Base-by-base conservation (phyloP, 2,113 vertebrate species). In the Smithornis capensis region DNA sequence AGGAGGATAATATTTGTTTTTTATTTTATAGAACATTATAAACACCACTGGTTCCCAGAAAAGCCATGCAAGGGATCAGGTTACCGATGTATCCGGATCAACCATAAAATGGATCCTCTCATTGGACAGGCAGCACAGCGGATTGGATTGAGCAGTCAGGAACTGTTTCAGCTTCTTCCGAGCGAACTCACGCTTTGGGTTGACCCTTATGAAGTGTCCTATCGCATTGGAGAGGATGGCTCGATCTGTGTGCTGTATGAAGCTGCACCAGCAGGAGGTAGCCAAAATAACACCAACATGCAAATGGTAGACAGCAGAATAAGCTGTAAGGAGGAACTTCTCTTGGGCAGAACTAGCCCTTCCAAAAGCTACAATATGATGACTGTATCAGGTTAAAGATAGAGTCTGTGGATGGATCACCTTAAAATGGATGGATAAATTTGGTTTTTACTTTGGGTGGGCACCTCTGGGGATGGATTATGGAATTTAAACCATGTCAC, bases 31-130 rank as follows among this genome's bases (percentile, higher is more conserved):
- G 99, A 99, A 96, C 99, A 99, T 98, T 99, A 99, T 94, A 99
- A 99, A 98, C 99, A 99, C 97, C 99, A 99, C 98, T 99, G 99
- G 99, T 99, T 99, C 98, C 99, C 99, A 94, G 99, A 99, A 97
- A 98, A 98, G 97, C 99, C 99, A 31, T 99, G 99, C 98, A 99
- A 99, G 97, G 99, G 99, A 91, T 99, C 99, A 38, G 99, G 99
- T 93, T 99, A 99, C 97, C 99, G 99, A 89, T 99, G 99, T 97
- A 99, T 99, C 97, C 99, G 99, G 87, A 99, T 99, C 98, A 99
- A 99, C 98, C 99, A 99, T 98, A 99, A 99, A 98, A 99, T 99
- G 99, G 99, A 99, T 98, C 99, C 99, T 60, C 98, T 99, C 98
- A 99, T 99, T 97, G 98, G 99, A 95, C 98, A 99, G 98, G 99